These are phyloP conservation scores for Hoplodrina blanda DNA, from an alignment of 2,888 invertebrate species.

Conservation along the genomic window DNA sequence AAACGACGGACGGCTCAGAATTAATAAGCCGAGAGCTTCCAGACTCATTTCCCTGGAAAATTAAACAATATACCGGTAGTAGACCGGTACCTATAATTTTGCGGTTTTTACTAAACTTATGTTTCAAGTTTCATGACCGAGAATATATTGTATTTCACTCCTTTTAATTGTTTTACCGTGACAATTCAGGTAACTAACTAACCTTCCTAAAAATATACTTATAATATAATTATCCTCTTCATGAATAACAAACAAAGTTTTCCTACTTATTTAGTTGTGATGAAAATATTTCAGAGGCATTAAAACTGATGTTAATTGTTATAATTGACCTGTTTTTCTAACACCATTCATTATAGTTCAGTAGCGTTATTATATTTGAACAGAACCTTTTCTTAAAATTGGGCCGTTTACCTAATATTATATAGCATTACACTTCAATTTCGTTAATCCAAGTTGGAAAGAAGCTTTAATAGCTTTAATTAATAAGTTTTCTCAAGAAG, in stretches of 20 bases:
- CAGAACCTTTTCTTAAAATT: too few species aligned
- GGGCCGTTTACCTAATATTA: too few species aligned
- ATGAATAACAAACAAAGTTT: constrained; percentile 39
- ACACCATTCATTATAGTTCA: constrained; percentile 25
- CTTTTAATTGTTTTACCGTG: neutral
- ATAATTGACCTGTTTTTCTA: constrained; percentile 18
- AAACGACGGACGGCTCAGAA: too few species aligned
- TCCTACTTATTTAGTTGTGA: constrained; percentile 34
- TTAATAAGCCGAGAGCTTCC: constrained; percentile 2
- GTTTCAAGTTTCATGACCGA: too few species aligned
- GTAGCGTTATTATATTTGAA: neutral
- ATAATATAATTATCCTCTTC: constrained; percentile 37
- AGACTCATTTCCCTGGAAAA: neutral
- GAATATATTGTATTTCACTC: too few species aligned
- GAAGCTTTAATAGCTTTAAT: too few species aligned
- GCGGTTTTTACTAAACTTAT: neutral
- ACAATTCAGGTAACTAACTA: constrained; percentile 3
- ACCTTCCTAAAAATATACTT: constrained; percentile 17
- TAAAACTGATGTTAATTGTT: constrained; percentile 19
- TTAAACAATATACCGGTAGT: neutral
- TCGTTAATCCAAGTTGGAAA: too few species aligned
- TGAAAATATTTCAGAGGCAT: constrained; percentile 30
- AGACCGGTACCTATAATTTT: too few species aligned
- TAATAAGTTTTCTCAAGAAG: too few species aligned
- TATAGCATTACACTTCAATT: too few species aligned